Base-by-base conservation (phyloP, 2,797 vertebrate genomes). In the Philypnodon macrostomus region DNA sequence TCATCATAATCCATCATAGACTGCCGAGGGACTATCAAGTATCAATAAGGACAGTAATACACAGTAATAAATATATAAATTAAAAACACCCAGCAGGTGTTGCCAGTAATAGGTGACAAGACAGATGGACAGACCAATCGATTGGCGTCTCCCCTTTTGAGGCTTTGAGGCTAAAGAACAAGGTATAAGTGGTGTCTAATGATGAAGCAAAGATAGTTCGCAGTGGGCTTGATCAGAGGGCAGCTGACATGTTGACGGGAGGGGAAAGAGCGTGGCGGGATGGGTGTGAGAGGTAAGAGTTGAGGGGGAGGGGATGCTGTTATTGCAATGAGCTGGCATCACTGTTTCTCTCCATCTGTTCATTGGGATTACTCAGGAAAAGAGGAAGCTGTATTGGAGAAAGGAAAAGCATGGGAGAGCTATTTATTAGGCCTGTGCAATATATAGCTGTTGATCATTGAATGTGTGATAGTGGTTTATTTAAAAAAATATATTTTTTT, bases 301-400 rank as follows among this genome's bases (percentile, higher is more conserved):
- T 23, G 21, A 35, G 68, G 55, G 58, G 64, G 52, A 29, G 59
- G 71, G 63, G 47, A 33, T 54, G 17, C 66, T 52, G 61, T 63
- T 64, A 59, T 53, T 36, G 58, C 75, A 80, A 75, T 62, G 73
- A 77, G 73, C 77, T 83, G 80, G 71, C 75, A 63, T 50, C 48
- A 11, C 44, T 63, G 67, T 55, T 56, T 63, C 17, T 35, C 59
- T 23, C 83, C 83, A 87, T 85, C 81, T 87, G 85, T 79, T 87
- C 73, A 29, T 67, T 29, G 41, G 77, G 79, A 86, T 85, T 80
- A 85, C 58, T 77, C 78, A 62, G 13, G 55, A 51, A 64, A 27
- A 46, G 44, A 48, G 58, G 45, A 33, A n/a, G n/a, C n/a, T n/a
- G n/a, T n/a, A n/a, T n/a, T n/a, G n/a, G 50, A 58, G 34, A 33